Evolutionary conservation across 2,113 vertebrate genomes (phyloP).

Genomic region (Machaerirhynchus nigripectus): DNA sequence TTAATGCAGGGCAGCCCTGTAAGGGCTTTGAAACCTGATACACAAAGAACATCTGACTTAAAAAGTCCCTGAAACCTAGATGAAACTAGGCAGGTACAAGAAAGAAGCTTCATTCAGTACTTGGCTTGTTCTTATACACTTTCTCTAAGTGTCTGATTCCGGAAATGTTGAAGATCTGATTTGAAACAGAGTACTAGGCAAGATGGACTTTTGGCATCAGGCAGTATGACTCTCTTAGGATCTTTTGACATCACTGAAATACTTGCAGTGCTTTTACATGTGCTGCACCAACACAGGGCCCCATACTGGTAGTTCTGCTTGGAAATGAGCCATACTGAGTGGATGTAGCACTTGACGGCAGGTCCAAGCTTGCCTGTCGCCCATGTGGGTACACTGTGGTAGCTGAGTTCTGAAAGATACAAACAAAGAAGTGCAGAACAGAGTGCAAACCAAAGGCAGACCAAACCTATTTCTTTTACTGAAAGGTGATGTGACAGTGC

Average conservation of each 20-base stretch:
- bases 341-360: background rate
- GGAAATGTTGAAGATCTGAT: background rate
- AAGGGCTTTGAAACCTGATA: background rate
- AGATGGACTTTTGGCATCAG: background rate
- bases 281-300: background rate
- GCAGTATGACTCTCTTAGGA: background rate
- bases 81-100: background rate
- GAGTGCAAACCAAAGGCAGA: background rate
- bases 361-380: background rate
- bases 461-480: background rate
- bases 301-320: background rate
- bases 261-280: background rate
- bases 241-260: background rate
- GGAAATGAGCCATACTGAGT: background rate
- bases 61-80: background rate
- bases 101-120: background rate
- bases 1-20: background rate
- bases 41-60: background rate
- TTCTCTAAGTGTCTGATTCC: background rate
- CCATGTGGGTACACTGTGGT: background rate
- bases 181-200: background rate
- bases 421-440: background rate
- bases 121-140: background rate
- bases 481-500: background rate
- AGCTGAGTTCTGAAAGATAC: background rate